phyloP scores from a whole-genome alignment of 2,888 invertebrate species.

The Villa cingulata region DNA sequence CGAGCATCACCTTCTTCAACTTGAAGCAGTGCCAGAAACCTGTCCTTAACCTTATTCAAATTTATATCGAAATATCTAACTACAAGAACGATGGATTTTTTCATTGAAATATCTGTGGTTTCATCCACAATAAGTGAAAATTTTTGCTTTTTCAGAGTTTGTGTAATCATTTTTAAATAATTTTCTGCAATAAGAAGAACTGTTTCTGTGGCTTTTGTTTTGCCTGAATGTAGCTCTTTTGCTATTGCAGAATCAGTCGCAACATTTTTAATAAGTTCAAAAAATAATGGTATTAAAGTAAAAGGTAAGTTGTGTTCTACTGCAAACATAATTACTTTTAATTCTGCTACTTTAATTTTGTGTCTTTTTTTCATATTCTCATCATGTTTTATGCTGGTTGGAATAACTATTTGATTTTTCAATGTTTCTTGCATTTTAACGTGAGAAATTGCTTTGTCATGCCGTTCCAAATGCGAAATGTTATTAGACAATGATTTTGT shows the following conservation, averaged over 20 bases:
- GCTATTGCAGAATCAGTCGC: neutral
- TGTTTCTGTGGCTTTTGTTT: neutral
- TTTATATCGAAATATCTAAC: neutral
- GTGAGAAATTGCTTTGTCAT: neutral
- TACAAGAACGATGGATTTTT: neutral
- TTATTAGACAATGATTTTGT: neutral
- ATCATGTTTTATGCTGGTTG: no score
- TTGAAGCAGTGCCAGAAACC: neutral
- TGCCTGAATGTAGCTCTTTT: neutral
- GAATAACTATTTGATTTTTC: neutral
- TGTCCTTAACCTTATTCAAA: neutral
- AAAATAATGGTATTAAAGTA: neutral
- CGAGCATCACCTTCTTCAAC: neutral
- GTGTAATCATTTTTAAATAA: neutral
- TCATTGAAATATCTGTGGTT: neutral
- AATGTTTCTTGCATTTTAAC: neutral
- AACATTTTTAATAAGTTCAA: neutral
- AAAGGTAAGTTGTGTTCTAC: neutral
- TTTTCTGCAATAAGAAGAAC: neutral
- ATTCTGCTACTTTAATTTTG: neutral
- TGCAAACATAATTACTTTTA: neutral
- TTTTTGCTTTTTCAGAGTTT: neutral
- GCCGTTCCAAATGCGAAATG: neutral
- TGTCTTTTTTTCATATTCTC: neutral
- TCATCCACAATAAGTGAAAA: neutral